These are phyloP conservation scores for Eudasyphora cyanicolor DNA, from an alignment of 2,888 invertebrate genomes.

Conservation along the genomic window DNA sequence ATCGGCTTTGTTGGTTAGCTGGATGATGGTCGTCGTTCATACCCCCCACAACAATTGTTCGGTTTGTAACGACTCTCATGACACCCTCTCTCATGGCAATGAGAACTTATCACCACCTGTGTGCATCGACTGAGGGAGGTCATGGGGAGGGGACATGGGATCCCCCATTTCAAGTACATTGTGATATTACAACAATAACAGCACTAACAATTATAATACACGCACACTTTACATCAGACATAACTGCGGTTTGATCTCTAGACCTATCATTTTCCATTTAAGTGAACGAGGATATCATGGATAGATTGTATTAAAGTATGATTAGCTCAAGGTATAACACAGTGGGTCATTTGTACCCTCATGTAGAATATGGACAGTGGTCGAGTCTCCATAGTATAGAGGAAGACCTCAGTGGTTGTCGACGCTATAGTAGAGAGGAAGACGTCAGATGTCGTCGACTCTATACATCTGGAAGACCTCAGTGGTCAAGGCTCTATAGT, in stretches of 20 bases:
- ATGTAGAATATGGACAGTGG: no score
- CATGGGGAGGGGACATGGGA: slow-evolving; percentile 8
- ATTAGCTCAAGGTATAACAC: background rate
- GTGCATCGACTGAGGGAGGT: no score
- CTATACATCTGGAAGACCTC: no score
- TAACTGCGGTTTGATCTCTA: slow-evolving; percentile 13
- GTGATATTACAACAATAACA: background rate
- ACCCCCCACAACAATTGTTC: slow-evolving; percentile 19
- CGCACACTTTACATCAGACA: background rate
- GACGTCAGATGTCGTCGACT: no score
- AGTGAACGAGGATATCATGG: background rate
- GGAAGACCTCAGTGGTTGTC: no score
- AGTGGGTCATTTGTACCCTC: no score
- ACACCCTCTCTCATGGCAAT: slow-evolving; percentile 7
- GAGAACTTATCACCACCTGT: background rate
- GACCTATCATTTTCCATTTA: background rate
- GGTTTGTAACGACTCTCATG: slow-evolving; percentile 4
- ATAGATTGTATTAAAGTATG: background rate
- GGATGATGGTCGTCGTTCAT: background rate
- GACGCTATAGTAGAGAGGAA: no score
- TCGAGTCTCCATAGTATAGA: no score
- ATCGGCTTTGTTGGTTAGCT: slow-evolving; percentile 10
- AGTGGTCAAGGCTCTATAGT: no score
- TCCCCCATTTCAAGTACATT: slow-evolving; percentile 5
- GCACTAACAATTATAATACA: background rate